These are phyloP conservation scores for Pterocles burchelli DNA, from an alignment of 2,113 vertebrate species.

Conservation along the genomic window DNA sequence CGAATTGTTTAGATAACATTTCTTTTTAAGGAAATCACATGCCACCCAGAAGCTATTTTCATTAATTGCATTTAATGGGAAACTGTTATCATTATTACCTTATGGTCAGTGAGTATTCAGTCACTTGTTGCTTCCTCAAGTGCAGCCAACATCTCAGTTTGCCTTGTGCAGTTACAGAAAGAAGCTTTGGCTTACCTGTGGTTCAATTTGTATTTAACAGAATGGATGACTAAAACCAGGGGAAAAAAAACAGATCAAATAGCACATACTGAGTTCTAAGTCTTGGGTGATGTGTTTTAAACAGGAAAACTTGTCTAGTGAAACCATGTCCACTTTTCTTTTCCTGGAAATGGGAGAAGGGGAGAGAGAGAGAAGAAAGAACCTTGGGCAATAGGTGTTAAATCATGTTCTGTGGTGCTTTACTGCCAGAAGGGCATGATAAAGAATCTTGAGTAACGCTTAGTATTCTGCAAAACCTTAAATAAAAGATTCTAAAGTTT, in stretches of 20 bases:
- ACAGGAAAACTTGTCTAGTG: not conserved
- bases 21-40: not conserved
- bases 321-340: not conserved
- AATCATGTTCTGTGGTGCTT: not conserved
- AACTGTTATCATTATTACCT: not conserved
- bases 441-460: not conserved
- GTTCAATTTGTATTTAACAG: not conserved
- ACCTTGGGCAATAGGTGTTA: not conserved
- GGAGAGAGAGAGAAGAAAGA: not conserved
- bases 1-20: not conserved
- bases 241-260: not conserved
- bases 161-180: not conserved
- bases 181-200: not conserved
- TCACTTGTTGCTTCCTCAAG: not conserved
- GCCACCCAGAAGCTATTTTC: fast-evolving
- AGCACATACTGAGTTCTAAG: not conserved
- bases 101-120: not conserved
- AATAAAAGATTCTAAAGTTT: not conserved
- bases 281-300: not conserved
- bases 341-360: not conserved
- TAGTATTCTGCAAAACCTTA: not conserved
- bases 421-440: not conserved
- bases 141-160: not conserved
- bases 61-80: not conserved
- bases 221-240: not conserved